phyloP scores from a whole-genome alignment of 2,888 invertebrate genomes.

The Scaptomyza parva region DNA sequence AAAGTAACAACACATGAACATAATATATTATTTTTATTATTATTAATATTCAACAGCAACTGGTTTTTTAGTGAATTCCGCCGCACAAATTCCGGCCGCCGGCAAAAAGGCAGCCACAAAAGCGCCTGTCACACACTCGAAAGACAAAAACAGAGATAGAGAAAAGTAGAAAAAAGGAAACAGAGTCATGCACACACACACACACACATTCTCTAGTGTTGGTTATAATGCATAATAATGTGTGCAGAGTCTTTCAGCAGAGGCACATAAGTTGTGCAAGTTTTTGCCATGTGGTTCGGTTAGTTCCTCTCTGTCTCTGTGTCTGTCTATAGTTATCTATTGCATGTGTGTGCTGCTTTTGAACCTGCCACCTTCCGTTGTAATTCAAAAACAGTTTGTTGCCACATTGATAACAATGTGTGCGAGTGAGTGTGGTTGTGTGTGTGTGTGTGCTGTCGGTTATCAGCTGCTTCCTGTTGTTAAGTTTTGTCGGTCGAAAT shows the following conservation, averaged over 20 bases:
- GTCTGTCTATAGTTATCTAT: constrained; percentile 36
- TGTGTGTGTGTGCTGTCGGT: constrained; percentile 23
- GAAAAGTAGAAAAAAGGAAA: not conserved
- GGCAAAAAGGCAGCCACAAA: constrained; percentile 39
- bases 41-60: constrained; percentile 18
- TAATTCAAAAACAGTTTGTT: constrained; percentile 73
- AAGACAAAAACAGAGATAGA: not conserved
- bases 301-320: not conserved
- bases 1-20: too few species aligned
- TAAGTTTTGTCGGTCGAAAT: constrained; percentile 63
- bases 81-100: constrained; percentile 62
- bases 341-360: constrained; percentile 53
- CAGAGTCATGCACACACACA: constrained; percentile 18
- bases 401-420: constrained; percentile 57
- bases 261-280: constrained; percentile 67
- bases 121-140: constrained; percentile 34
- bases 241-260: constrained; percentile 54
- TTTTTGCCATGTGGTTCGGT: constrained; percentile 40
- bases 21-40: constrained; percentile 12
- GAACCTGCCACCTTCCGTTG: constrained; percentile 75
- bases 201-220: constrained; percentile 31
- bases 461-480: constrained; percentile 76
- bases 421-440: constrained; percentile 17
- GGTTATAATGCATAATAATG: constrained; percentile 55
- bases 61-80: constrained; percentile 47